Evolutionary conservation across 2,113 vertebrate genomes (phyloP), one percentile per base, ranked within the genome.

Genomic region (Silurus meridionalis): DNA sequence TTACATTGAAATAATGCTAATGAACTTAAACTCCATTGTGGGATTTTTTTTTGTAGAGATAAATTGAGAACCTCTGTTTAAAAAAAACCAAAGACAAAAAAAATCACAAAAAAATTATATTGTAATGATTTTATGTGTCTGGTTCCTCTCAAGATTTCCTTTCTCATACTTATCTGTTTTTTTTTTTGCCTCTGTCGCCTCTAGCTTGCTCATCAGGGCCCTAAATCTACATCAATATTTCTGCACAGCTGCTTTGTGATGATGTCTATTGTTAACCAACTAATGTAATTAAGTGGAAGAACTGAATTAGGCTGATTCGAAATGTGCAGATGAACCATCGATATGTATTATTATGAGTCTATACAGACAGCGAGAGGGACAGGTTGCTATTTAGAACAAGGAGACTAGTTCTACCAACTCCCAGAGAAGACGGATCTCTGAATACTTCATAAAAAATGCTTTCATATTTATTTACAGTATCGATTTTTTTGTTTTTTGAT

Each of bases 391-490:
- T 85, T 52, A 53, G 80, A 83, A 83, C 74, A 72, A 66, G 64
- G 64, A 87, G 75, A 79, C 80, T 77, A 85, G 60, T 67, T 79
- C 19, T 17, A 67, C 13, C 10, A 25, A 66, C 67, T 89, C 82
- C 79, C 58, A 79, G 61, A 87, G 78, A 66, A 86, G 66, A 85
- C 19, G 19, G 23, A 84, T 82, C 84, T 69, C 83, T 75, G 69
- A 84, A 84, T 72, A 82, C 55, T 82, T 60, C 78, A 57, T 69
- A 69, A 64, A 64, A 93, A 94, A 93, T 86, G 89, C 90, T 84
- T 92, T 89, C 89, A 80, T 86, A 82, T 83, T 69, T 52, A 87
- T 90, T 83, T 88, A 90, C 82, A 90, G 57, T 53, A 74, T 58
- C 79, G 55, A 80, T 82, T 78, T 23, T 21, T 80, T 85, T 81